Base-by-base conservation (phyloP, 1,140 invertebrate genomes). In the Nomia melanderi region DNA sequence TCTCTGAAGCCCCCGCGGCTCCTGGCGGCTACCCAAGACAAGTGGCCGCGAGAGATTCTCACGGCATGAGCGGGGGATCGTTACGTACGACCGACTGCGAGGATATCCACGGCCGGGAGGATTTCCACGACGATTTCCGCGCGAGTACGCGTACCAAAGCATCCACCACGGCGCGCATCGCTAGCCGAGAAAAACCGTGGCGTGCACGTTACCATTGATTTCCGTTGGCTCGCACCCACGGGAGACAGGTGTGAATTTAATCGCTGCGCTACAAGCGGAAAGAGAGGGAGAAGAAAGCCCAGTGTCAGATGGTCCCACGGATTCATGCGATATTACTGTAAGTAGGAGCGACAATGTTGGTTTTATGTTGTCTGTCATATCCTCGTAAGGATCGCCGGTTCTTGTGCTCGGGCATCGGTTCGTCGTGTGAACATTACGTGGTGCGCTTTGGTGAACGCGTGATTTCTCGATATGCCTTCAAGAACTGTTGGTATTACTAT, bases 1-100 rank as follows among this genome's bases (percentile, higher is more conserved):
- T 81, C 81, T 78, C 78, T 72, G 75, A 78, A 81, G 79, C 82
- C 85, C 86, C 86, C 87, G 78, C 84, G 79, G 81, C 85, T 86
- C 86, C 87, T 87, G 82, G 85, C 89, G 85, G 88, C 89, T 90
- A 86, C 87, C 90, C 89, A 91, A 91, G 89, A 91, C 88, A 90
- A 91, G 91, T 91, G 86, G 87, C 90, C 89, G 90, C 89, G 88
- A 90, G 90, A 92, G 91, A 91, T 92, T 92, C 90, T 86, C 90
- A 89, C 84, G 79, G 88, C 87, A 89, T 88, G 91, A 92, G 87
- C 88, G 83, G 89, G n/a, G 88, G 91, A 91, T 92, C 91, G 90
- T 92, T 91, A 87, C 87, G 84, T 86, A 83, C 78, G 78, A 86
- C 79, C 82, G 79, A 84, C 75, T 77, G 74, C 69, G 77, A 86